phyloP scores from a whole-genome alignment of 2,113 vertebrate genomes.

The Scytalopus superciliaris region DNA sequence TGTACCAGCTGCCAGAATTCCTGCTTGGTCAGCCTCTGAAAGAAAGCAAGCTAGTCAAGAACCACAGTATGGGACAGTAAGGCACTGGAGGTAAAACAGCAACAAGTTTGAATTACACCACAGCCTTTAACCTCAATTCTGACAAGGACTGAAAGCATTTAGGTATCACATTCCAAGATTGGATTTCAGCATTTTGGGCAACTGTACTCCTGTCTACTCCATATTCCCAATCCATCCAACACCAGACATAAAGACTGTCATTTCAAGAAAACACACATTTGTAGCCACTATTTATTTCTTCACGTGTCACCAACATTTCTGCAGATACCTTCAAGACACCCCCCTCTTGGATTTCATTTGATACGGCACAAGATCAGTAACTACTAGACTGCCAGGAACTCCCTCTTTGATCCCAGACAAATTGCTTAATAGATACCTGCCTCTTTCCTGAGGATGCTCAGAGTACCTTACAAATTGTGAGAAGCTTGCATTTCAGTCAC shows the following conservation, averaged over 20 bases:
- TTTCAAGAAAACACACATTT: background rate
- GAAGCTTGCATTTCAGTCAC: background rate
- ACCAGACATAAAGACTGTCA: fast-evolving
- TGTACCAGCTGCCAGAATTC: constrained; percentile 91
- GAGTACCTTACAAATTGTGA: background rate
- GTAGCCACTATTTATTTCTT: background rate
- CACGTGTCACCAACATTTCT: fast-evolving
- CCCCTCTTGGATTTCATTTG: background rate
- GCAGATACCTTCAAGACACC: background rate
- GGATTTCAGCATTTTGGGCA: constrained; percentile 50
- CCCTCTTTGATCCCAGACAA: background rate
- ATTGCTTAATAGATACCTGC: background rate
- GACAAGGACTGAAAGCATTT: background rate
- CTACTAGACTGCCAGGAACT: background rate
- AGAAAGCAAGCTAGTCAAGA: constrained; percentile 22
- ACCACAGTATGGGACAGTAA: background rate
- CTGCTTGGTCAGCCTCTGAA: constrained; percentile 80
- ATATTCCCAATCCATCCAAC: background rate
- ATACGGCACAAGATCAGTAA: background rate
- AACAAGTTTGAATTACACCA: constrained; percentile 46
- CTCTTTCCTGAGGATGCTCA: background rate
- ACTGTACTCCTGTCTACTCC: background rate
- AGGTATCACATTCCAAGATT: constrained; percentile 4
- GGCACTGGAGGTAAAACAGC: background rate
- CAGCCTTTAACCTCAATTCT: constrained; percentile 63